A percentile compares a stretch with the other conserved stretches of the same genome.
These are phyloP conservation scores for Hippocampus comes DNA, from an alignment of 2,113 vertebrate genomes.

Conservation along the genomic window DNA sequence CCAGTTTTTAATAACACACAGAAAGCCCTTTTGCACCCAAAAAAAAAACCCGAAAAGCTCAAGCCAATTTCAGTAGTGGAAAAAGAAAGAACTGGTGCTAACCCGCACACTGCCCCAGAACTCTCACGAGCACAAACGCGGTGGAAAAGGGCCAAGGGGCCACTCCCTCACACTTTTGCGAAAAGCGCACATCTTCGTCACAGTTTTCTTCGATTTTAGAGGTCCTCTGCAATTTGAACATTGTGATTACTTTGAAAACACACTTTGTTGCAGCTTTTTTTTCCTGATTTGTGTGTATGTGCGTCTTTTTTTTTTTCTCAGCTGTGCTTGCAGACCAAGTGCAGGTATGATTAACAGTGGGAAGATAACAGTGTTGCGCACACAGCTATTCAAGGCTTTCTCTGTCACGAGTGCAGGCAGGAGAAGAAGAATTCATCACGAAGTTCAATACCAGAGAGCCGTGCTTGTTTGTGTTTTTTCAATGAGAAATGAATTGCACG, in stretches of 20 bases:
- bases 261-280: background rate
- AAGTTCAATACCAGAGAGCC: slow-evolving; percentile 37
- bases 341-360: slow-evolving; percentile 1
- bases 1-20: no score
- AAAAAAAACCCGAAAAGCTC: no score
- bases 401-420: slow-evolving; percentile 33
- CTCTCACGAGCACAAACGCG: no score
- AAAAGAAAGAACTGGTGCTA: no score
- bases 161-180: no score
- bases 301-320: slow-evolving; percentile 14
- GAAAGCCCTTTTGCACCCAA: no score
- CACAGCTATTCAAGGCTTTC: slow-evolving; percentile 36
- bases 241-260: background rate
- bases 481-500: slow-evolving; percentile 25
- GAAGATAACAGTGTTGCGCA: background rate
- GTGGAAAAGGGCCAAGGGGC: no score
- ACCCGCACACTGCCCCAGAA: no score
- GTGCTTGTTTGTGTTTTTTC: slow-evolving; percentile 3
- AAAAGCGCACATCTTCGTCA: background rate
- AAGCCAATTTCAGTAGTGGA: no score
- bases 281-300: no score
- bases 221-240: background rate
- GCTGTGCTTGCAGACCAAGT: slow-evolving; percentile 21
- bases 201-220: background rate
- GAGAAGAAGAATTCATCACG: slow-evolving; percentile 43